Conservation (phyloP, 2,113 vertebrate genomes). For the Melanocharis versteri region DNA sequence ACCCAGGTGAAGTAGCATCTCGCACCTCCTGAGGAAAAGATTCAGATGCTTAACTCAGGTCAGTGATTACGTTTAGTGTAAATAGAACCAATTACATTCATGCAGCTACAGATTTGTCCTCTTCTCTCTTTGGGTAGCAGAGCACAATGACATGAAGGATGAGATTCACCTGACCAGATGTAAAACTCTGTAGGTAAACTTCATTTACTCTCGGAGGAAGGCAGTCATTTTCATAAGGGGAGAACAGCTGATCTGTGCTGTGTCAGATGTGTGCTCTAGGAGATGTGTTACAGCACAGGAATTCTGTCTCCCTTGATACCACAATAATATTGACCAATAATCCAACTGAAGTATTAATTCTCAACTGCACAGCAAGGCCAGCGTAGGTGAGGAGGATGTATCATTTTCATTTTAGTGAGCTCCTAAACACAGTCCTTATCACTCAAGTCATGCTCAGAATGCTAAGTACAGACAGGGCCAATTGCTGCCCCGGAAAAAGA, state of each 20-base stretch:
- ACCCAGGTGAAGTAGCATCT: not conserved
- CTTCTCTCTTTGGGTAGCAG: not conserved
- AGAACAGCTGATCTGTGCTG: not conserved
- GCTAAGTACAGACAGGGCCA: not conserved
- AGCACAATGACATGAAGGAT: not conserved
- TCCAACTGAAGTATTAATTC: not conserved
- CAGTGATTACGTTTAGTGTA: not conserved
- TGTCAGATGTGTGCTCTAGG: not conserved
- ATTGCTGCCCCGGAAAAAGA: not conserved
- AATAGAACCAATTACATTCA: not conserved
- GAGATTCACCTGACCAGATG: not conserved
- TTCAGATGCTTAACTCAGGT: not conserved
- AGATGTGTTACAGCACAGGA: not conserved
- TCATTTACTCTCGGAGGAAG: not conserved
- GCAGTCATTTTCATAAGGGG: not conserved
- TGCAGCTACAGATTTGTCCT: not conserved
- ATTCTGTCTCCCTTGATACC: not conserved
- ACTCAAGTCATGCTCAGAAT: not conserved
- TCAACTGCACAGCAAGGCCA: not conserved
- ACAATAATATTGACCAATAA: not conserved
- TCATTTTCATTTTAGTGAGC: not conserved
- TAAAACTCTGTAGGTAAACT: not conserved
- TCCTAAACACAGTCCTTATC: not conserved
- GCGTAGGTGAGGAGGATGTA: not conserved
- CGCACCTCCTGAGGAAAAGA: not conserved